A percentile compares a stretch with the other conserved stretches of the same genome.
phyloP scores from a whole-genome alignment of 2,113 vertebrate species.

The Psophia crepitans region DNA sequence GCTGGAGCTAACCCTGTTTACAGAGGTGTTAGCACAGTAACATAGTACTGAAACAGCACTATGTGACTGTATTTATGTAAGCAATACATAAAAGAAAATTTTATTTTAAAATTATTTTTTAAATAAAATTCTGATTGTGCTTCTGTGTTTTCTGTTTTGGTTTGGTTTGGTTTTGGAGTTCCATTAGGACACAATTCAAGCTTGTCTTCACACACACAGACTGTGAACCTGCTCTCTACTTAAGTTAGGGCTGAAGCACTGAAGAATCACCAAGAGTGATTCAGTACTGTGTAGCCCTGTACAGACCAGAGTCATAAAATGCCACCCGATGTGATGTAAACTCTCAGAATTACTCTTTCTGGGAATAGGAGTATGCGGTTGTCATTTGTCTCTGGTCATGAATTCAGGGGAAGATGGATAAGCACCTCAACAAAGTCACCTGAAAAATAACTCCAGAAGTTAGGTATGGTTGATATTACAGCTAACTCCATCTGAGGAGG shows the following conservation, averaged over 20 bases:
- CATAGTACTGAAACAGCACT: background rate
- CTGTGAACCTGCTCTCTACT: background rate
- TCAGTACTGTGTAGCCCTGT: background rate
- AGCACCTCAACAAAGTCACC: background rate
- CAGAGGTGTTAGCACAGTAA: background rate
- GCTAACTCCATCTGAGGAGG: background rate
- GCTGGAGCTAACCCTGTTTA: background rate
- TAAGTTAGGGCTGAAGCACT: background rate
- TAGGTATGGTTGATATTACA: background rate
- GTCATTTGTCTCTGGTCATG: background rate
- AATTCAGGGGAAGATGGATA: background rate
- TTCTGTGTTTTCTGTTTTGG: background rate
- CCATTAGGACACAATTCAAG: background rate
- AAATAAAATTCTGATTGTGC: background rate
- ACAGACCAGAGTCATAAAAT: background rate
- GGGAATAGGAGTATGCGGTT: background rate
- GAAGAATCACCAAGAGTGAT: background rate
- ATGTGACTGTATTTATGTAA: background rate
- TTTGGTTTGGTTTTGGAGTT: background rate
- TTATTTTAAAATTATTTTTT: background rate
- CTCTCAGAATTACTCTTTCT: background rate
- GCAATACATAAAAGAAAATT: background rate
- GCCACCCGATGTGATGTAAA: background rate
- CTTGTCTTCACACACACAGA: background rate
- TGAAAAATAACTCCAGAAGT: background rate